Evolutionary conservation across 2,888 invertebrate species (phyloP), one percentile per base, ranked within the genome.

Genomic region (Bellardia pandia): DNA sequence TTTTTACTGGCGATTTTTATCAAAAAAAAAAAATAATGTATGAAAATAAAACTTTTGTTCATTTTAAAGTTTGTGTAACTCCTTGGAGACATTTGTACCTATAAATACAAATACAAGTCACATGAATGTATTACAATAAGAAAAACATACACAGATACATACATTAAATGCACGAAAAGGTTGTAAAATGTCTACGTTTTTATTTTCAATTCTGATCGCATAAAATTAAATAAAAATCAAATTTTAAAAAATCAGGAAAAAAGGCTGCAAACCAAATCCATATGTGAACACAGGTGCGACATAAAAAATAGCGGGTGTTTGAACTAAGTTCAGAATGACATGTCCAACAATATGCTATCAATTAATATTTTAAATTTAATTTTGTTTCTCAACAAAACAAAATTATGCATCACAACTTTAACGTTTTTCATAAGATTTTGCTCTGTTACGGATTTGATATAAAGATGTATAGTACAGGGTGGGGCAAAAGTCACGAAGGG

Each of bases 171-270:
- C 51, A 82, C 30, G 60, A 51, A 60, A 68, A 84, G 30, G 68
- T 81, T 86, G 84, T 84, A 84, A 86, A 76, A 81, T 78, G 80
- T 87, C 78, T 40, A 74, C 33, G 77, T 74, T 74, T 80, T 74
- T 68, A 14, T 62, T 80, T 71, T 53, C 40, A 33, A 53, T 86
- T 69, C 16, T 66, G 66, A 85, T 71, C 40, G 81, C 84, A 87
- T 85, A 81, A 87, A 81, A 85, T 85, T 81, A 85, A 75, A 74
- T 81, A n/a, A 74, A 81, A 85, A 77, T 81, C 33, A 62, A 74
- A 85, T 74, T 62, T 85, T 58, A 8, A 68, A 53, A 76, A 45
- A 4, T 60, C 8, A 62, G 30, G 2, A 9, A 71, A 62, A 30
- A n/a, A 40, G 4, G 13, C 9, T 7, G 3, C 14, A 30, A 45